Evolutionary conservation across 2,113 vertebrate species (phyloP), one percentile per base, ranked within the genome.

Genomic region (Salvelinus alpinus): DNA sequence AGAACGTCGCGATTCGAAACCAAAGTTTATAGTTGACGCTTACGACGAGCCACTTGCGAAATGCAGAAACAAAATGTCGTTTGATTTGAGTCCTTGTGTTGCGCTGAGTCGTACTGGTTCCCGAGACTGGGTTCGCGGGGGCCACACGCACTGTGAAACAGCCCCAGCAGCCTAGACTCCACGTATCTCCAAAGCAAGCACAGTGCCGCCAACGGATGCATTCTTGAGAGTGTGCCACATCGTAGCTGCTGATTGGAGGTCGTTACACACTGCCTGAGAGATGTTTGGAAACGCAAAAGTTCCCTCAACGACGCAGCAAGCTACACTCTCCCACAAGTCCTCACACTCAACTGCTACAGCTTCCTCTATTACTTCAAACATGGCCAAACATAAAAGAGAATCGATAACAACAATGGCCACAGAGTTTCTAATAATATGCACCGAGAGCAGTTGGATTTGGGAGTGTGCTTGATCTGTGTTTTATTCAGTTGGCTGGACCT

Each of bases 391-490:
- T 74, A 78, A 67, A 82, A 84, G 70, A 64, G 22, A 54, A 13
- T 22, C 25, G 79, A 86, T 66, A 81, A 75, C 70, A 74, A 68
- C 80, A 76, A 62, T 54, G 12, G 16, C n/a, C 59, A 3, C n/a
- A 22, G 14, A 85, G 72, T 79, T 86, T 89, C 72, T 80, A 78
- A 79, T 82, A 76, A 74, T 80, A 44, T 82, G 38, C 38, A 44
- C 9, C 38, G 38, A 44, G 38, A 44, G 79, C 76, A 75, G 85
- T 81, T 88, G 59, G 78, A 82, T 89, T 88, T 9, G 70, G 78
- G 81, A 84, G 74, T 72, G 79, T 87, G 86, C 87, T 87, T 88
- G 87, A 86, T 88, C 85, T 89, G 38, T 44, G 80, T 90, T 91
- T 89, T 84, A 85, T 89, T 89, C 83, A 84, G 76, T 78, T 87